Evolutionary conservation across 2,888 invertebrate genomes (phyloP), one percentile per base, ranked within the genome.

Genomic region (Caenorhabditis sp.): DNA sequence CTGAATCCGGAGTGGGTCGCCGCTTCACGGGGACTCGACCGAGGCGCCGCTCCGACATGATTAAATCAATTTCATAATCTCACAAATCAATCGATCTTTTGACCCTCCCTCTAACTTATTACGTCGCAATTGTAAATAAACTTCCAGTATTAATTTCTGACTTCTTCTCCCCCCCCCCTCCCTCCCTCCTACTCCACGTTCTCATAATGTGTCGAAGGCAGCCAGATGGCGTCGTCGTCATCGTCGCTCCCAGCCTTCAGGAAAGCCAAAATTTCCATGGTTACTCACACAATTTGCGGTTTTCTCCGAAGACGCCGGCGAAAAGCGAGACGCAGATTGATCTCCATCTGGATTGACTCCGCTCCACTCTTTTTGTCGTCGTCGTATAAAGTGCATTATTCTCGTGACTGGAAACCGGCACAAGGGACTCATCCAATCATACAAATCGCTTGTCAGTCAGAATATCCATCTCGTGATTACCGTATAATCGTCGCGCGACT

Each of bases 251-350:
- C 26, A 11, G 60, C 28, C 62, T 55, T 44, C 55, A 56, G 55
- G 71, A 64, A 50, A n/a, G n/a, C n/a, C n/a, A n/a, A n/a, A 65
- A 65, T 76, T 58, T 76, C 76, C 76, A 76, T 76, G 76, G 76
- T 76, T 76, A 76, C 76, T 76, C 76, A 67, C 67, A 61, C 67
- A 76, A 65, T 74, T 74, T 74, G 65, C 58, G 74, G 74, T 40
- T 76, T 71, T 44, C 76, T 67, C 61, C n/a, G n/a, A 61, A 67
- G 67, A 44, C 40, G 58, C 37, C 18, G 32, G 32, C 32, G 32
- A 32, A 2, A 11, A 5, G 35, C 20, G 60, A 76, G 67, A 76
- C 76, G 67, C 76, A 76, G 76, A 53, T 20, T 24, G 50, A 65
- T 44, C 56, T n/a, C 26, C 56, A 35, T 72, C 72, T 58, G 64